A percentile compares a stretch with the other conserved stretches of the same genome.
phyloP scores from a whole-genome alignment of 2,888 invertebrate species.

The Campoplex capitator region DNA sequence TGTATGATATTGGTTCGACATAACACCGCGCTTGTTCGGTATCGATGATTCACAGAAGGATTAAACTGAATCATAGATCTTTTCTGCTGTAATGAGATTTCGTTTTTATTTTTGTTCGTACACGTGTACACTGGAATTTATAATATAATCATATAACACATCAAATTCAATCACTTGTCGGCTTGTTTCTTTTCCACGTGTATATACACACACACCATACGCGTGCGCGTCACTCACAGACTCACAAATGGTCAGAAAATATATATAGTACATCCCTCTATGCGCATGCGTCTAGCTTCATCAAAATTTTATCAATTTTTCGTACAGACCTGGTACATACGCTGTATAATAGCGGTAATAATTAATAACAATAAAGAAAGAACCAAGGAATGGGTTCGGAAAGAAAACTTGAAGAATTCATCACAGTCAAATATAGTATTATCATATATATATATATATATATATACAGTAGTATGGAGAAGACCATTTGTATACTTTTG shows the following conservation, averaged over 20 bases:
- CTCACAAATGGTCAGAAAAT: background rate
- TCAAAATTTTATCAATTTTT: background rate
- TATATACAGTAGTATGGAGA: constrained; percentile 22
- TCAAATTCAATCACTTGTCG: background rate
- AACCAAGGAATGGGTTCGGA: background rate
- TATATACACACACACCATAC: constrained; percentile 7
- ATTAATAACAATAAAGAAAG: background rate
- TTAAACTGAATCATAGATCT: background rate
- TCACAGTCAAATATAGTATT: constrained; percentile 64
- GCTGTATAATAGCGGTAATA: background rate
- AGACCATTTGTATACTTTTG: constrained; percentile 21
- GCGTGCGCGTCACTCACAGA: background rate
- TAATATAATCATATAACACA: background rate
- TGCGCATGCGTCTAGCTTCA: background rate
- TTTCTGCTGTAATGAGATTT: background rate
- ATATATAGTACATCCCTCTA: background rate
- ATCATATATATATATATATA: constrained; percentile 2
- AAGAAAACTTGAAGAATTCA: constrained; percentile 33
- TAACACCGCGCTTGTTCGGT: background rate
- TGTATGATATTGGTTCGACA: background rate
- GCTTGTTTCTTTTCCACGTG: background rate
- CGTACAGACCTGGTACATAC: background rate
- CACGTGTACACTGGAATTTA: background rate
- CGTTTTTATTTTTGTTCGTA: constrained; percentile 11
- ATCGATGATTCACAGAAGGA: background rate